Conservation (phyloP, 2,888 invertebrate genomes). For the Arge pagana region DNA sequence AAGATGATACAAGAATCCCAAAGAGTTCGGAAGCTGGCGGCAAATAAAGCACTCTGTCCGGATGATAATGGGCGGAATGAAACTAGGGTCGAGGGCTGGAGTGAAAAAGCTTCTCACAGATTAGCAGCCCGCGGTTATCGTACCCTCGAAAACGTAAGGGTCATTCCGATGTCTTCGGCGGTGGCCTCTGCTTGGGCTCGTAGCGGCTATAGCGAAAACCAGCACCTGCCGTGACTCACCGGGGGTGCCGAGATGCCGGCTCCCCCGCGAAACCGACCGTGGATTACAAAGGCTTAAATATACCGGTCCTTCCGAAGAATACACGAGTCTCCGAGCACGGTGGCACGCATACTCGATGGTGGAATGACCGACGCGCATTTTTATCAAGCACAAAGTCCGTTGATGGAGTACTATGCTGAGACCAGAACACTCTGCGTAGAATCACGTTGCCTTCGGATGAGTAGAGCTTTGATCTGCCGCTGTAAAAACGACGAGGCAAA, state of each 20-base stretch:
- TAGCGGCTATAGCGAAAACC: slow-evolving; percentile 28
- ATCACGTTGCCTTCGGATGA: too few species aligned
- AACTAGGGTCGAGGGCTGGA: neutral
- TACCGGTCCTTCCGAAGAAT: slow-evolving; percentile 47
- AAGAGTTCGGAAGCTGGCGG: too few species aligned
- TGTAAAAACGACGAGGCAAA: too few species aligned
- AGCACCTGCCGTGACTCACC: slow-evolving; percentile 56
- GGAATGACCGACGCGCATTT: too few species aligned
- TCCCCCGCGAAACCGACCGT: slow-evolving; percentile 53
- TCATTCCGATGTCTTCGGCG: slow-evolving; percentile 28
- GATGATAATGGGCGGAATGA: too few species aligned
- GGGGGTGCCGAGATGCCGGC: slow-evolving; percentile 32
- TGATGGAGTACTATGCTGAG: too few species aligned
- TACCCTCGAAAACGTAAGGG: slow-evolving; percentile 22
- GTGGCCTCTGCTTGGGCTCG: slow-evolving; percentile 32
- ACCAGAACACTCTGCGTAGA: too few species aligned
- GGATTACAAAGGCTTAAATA: slow-evolving; percentile 55
- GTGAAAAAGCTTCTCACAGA: slow-evolving; percentile 8
- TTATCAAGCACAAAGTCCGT: too few species aligned
- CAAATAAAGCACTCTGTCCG: neutral
- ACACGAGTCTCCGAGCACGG: too few species aligned
- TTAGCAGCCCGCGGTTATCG: slow-evolving; percentile 19
- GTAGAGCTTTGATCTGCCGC: too few species aligned
- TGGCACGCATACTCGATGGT: too few species aligned
- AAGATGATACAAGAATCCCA: too few species aligned